Percentiles rank a stretch among this genome's conserved stretches.
Evolutionary conservation across 1,140 invertebrate genomes (phyloP).

Genomic region (Drepana arcuata): DNA sequence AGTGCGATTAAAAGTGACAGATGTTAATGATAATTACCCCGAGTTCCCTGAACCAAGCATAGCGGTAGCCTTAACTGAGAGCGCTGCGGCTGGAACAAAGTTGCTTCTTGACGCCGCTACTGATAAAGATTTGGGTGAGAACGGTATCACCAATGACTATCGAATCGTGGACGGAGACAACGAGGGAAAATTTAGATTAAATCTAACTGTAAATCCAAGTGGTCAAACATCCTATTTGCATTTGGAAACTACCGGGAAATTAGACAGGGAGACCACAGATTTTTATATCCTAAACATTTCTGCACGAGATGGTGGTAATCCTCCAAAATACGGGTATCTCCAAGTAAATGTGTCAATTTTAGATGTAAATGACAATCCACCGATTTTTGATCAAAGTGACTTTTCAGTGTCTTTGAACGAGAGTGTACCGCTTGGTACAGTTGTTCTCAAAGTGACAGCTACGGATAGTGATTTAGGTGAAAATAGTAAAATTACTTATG

Average conservation of each 20-base stretch:
- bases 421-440: slow-evolving; percentile 89
- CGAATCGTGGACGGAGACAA: slow-evolving; percentile 89
- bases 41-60: slow-evolving; percentile 91
- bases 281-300: slow-evolving; percentile 92
- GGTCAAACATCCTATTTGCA: slow-evolving; percentile 92
- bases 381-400: slow-evolving; percentile 93
- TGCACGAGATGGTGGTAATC: slow-evolving; percentile 87
- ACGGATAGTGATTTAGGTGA: slow-evolving; percentile 93
- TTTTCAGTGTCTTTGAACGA: slow-evolving; percentile 94
- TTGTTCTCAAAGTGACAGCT: slow-evolving; percentile 90
- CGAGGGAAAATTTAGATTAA: slow-evolving; percentile 89
- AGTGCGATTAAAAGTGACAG: slow-evolving; percentile 87
- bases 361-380: slow-evolving; percentile 96
- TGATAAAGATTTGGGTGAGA: slow-evolving; percentile 88
- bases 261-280: slow-evolving; percentile 89
- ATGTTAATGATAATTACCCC: slow-evolving; percentile 92
- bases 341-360: slow-evolving; percentile 92
- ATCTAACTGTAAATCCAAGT: slow-evolving; percentile 89
- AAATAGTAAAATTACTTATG: slow-evolving; percentile 94
- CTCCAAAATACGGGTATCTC: slow-evolving; percentile 85
- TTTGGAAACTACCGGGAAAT: slow-evolving; percentile 89
- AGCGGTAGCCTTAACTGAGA: slow-evolving; percentile 90
- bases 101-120: slow-evolving; percentile 89
- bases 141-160: slow-evolving; percentile 90
- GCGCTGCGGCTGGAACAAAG: slow-evolving; percentile 88